Conservation (phyloP, 1,140 invertebrate genomes). For the Zaprionus davidi region DNA sequence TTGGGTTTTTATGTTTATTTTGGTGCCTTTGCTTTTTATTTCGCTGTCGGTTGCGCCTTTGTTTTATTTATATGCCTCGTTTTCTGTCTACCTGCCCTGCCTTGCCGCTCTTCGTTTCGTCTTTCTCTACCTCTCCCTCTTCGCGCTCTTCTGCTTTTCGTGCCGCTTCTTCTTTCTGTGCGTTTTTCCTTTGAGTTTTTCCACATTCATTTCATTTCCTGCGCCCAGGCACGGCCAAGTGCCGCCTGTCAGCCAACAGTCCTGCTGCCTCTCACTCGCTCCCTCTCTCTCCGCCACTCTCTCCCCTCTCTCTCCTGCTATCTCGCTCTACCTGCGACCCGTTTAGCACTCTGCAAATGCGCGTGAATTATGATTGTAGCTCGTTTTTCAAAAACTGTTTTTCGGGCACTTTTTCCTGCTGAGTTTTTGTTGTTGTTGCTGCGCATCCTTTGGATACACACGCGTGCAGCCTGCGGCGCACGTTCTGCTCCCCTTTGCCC, state of each 20-base stretch:
- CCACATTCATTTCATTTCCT: constrained; percentile 75
- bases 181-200: constrained; percentile 71
- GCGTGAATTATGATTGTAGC: constrained; percentile 80
- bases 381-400: constrained; percentile 59
- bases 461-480: constrained; percentile 45
- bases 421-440: constrained; percentile 44
- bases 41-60: constrained; percentile 49
- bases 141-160: neutral
- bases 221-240: constrained; percentile 43
- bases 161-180: constrained; percentile 13
- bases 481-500: constrained; percentile 17
- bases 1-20: constrained; percentile 60
- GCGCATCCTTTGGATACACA: constrained; percentile 54
- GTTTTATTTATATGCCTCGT: constrained; percentile 67
- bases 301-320: constrained; percentile 14
- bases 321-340: constrained; percentile 1
- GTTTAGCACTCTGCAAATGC: constrained; percentile 37
- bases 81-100: constrained; percentile 46
- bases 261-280: neutral
- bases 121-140: neutral
- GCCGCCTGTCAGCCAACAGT: constrained; percentile 38
- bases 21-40: constrained; percentile 61
- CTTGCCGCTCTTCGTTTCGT: too few species aligned
- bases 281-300: constrained; percentile 1
- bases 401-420: constrained; percentile 33